Conservation (phyloP, 2,888 invertebrate genomes). For the Acholoe squamosa region DNA sequence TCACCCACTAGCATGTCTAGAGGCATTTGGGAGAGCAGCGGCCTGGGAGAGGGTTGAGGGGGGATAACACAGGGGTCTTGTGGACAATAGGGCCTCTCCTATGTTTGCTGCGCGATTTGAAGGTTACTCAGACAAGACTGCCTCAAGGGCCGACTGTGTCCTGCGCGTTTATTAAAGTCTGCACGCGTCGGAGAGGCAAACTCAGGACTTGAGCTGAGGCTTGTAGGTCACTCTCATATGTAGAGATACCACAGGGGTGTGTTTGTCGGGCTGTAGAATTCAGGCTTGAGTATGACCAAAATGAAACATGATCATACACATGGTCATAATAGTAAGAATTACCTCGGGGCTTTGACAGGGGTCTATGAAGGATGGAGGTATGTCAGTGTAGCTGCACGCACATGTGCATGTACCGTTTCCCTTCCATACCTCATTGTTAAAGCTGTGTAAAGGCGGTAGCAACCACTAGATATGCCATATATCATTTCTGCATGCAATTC, state of each 20-base stretch:
- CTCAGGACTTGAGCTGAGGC: no score
- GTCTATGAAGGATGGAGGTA: not conserved
- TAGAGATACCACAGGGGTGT: no score
- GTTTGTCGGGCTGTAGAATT: no score
- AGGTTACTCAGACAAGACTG: slow-evolving; percentile 38
- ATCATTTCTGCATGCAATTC: not conserved
- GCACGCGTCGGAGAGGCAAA: not conserved
- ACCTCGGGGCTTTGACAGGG: not conserved
- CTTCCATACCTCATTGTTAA: not conserved
- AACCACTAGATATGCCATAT: not conserved
- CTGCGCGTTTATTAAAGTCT: slow-evolving; percentile 16
- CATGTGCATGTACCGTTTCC: slow-evolving; percentile 42
- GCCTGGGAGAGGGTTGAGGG: not conserved
- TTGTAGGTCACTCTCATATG: no score
- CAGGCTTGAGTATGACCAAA: no score
- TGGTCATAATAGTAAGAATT: not conserved
- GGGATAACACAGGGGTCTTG: slow-evolving; percentile 50
- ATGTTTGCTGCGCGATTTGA: slow-evolving; percentile 51
- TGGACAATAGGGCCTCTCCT: slow-evolving; percentile 55
- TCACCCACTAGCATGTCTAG: slow-evolving; percentile 32
- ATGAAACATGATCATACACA: not conserved
- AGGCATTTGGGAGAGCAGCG: not conserved
- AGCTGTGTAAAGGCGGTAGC: no score
- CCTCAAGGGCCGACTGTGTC: not conserved
- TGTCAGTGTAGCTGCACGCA: slow-evolving; percentile 27